These are phyloP conservation scores for Rhynchonema sp. DNA, from an alignment of 2,888 invertebrate species.

Conservation along the genomic window DNA sequence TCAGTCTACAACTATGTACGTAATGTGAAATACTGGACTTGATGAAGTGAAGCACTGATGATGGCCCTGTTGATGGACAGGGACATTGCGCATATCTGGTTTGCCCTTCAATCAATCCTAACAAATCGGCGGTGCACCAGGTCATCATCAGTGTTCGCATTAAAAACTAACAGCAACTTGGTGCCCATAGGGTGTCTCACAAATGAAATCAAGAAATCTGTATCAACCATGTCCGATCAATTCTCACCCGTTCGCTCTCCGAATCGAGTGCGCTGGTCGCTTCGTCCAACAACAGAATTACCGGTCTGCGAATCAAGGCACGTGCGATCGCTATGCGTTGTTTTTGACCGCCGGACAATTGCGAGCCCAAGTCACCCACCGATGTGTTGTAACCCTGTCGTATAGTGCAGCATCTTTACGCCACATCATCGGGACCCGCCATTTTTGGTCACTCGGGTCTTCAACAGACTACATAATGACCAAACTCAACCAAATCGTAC, in stretches of 20 bases:
- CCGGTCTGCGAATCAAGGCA: conserved; percentile 16
- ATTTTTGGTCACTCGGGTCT: not conserved
- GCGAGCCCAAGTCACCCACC: conserved; percentile 11
- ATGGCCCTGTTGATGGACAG: too few species aligned
- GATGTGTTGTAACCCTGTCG: conserved; percentile 16
- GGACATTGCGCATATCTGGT: not conserved
- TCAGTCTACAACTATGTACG: too few species aligned
- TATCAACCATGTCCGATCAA: too few species aligned
- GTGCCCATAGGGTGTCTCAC: too few species aligned
- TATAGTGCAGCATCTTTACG: not conserved
- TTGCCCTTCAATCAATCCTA: too few species aligned
- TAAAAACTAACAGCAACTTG: too few species aligned
- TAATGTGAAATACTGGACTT: too few species aligned
- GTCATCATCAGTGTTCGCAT: too few species aligned
- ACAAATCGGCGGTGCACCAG: too few species aligned
- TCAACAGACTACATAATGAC: not conserved
- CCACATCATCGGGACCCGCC: not conserved
- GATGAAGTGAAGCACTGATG: too few species aligned
- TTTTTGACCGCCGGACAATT: conserved; percentile 16
- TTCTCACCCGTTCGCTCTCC: not conserved
- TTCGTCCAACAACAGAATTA: conserved; percentile 17
- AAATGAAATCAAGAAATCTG: too few species aligned
- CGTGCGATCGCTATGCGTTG: conserved; percentile 19
- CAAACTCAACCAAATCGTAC: not conserved
- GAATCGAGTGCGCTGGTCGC: conserved; percentile 18